Percentiles rank a stretch among this genome's conserved stretches.
Evolutionary conservation across 2,797 vertebrate species (phyloP).

Genomic region (Staurois parvus): DNA sequence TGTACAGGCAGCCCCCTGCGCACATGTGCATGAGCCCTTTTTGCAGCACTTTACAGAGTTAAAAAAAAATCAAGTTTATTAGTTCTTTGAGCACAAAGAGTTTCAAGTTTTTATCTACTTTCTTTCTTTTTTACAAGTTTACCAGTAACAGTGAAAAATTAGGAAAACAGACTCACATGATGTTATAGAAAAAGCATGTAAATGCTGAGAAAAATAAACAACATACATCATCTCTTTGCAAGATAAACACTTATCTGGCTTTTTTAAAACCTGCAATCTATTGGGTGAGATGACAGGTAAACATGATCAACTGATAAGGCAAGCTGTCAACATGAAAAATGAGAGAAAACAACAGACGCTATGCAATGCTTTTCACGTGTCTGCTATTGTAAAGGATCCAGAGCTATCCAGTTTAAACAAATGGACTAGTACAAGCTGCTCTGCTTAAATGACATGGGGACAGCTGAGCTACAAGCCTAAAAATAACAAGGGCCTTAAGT

Average conservation of each 20-base stretch:
- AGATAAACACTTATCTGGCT: neutral
- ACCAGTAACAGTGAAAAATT: neutral
- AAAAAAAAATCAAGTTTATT: too few relatives aligned
- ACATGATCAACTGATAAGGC: conserved; percentile 5
- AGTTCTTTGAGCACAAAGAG: neutral
- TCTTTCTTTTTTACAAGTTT: neutral
- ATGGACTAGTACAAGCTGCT: conserved; percentile 38
- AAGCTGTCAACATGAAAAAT: neutral
- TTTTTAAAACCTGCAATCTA: neutral
- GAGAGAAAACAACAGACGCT: conserved; percentile 28
- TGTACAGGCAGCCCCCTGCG: too few relatives aligned
- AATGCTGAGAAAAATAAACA: neutral
- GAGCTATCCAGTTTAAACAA: conserved; percentile 50
- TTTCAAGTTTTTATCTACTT: neutral
- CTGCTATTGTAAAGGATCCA: conserved; percentile 43
- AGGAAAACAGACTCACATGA: neutral
- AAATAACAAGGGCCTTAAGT: conserved; percentile 57
- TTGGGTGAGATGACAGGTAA: conserved; percentile 9
- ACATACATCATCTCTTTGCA: neutral
- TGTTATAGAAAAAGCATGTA: neutral
- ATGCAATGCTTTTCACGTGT: conserved; percentile 16
- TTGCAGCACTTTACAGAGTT: too few relatives aligned
- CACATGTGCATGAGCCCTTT: too few relatives aligned
- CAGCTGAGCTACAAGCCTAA: conserved; percentile 44
- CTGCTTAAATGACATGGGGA: conserved; percentile 44